phyloP scores from a whole-genome alignment of 2,797 vertebrate species.

The Momotus momota region DNA sequence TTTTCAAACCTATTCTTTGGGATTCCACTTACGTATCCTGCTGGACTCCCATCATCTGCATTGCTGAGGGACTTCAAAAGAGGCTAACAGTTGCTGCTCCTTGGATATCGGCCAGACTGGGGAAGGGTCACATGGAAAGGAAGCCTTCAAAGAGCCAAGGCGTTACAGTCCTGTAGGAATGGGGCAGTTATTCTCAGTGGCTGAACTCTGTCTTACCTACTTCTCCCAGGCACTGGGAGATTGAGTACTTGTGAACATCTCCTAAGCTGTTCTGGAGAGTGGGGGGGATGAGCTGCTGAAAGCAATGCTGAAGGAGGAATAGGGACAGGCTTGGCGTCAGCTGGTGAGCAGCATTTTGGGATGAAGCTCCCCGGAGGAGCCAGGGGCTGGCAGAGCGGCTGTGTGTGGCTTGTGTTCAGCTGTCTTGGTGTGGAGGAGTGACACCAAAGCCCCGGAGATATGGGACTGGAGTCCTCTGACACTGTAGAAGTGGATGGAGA shows the following conservation, averaged over 20 bases:
- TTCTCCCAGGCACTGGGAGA: not conserved
- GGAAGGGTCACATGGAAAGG: not conserved
- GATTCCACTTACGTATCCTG: not conserved
- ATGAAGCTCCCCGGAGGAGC: not conserved
- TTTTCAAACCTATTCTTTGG: not conserved
- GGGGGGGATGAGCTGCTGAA: not conserved
- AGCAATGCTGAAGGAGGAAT: not conserved
- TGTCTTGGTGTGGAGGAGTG: not conserved
- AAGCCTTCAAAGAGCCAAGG: not conserved
- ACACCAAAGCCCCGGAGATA: not conserved
- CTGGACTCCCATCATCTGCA: accelerated
- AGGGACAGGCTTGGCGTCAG: not conserved
- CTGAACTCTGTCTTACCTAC: not conserved
- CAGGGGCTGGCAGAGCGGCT: not conserved
- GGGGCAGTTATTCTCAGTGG: not conserved
- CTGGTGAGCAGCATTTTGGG: not conserved
- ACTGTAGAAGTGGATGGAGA: not conserved
- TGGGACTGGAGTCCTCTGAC: not conserved
- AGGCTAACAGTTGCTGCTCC: not conserved
- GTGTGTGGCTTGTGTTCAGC: not conserved
- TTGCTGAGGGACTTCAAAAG: not conserved
- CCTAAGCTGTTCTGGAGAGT: accelerated
- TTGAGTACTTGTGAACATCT: accelerated
- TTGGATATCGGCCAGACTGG: not conserved
- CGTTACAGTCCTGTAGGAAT: not conserved